Base-by-base conservation (phyloP, 2,113 vertebrate genomes). In the Alligator mississippiensis region DNA sequence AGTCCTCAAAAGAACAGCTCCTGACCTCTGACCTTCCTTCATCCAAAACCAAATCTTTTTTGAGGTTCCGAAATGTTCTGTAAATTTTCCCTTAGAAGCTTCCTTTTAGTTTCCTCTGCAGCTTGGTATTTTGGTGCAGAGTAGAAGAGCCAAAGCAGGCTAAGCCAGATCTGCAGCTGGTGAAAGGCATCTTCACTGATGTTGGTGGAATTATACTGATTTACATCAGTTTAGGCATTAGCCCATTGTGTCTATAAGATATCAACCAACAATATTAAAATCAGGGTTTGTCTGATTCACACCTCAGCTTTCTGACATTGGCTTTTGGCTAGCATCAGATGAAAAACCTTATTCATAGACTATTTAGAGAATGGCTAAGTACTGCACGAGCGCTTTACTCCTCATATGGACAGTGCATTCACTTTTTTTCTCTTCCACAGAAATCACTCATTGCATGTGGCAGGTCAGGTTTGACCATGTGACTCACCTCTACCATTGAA, bases 351-450 rank as follows among this genome's bases (percentile, higher is more conserved):
- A 18, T 59, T 58, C n/a, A 5, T 38, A 38, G 38, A 38, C 38
- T 38, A 38, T 63, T 60, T 22, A 30, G 15, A 79, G 88, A 25
- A 16, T 90, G 22, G 10, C 16, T 80, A 79, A 93, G 28, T 13
- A 83, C 30, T 5, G 0, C 9, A 4, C 60, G 57, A 90, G 28
- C 80, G 0, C 0, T 55, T 55, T 84, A 63, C 57, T 81, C 58
- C 78, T 68, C 83, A 38, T 82, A 81, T 25, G 79, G 12, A 24
- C 24, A 19, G 13, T 47, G 47, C 64, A 25, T 62, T 1, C 5
- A 59, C 80, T 89, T 80, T 84, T 72, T 38, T 14, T 11, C 21
- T 22, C 14, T 64, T 83, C 84, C 59, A 38, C 80, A 1, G 5
- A 90, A 59, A 17, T 77, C 68, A 88, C 19, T 72, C 17, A 6